Conservation (phyloP, 2,113 vertebrate genomes). For the Gymnobelideus leadbeateri region DNA sequence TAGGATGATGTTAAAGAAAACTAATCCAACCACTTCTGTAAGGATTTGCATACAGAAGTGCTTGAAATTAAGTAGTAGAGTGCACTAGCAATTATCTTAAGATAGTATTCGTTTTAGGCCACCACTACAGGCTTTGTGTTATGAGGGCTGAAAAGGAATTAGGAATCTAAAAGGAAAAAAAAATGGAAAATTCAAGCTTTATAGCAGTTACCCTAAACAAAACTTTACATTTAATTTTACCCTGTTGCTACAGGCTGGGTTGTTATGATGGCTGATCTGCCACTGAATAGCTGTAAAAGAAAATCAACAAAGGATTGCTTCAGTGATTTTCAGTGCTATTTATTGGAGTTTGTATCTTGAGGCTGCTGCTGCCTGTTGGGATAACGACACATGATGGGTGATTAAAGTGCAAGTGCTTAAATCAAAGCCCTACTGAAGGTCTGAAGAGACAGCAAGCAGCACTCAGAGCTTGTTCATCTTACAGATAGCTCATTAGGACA, state of each 20-base stretch:
- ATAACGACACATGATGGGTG: slow-evolving; percentile 82
- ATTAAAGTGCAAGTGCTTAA: slow-evolving; percentile 80
- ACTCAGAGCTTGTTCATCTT: slow-evolving; percentile 58
- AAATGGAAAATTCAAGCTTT: slow-evolving; percentile 74
- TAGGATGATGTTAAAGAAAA: neutral
- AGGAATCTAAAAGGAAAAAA: slow-evolving; percentile 36
- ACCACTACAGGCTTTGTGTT: slow-evolving; percentile 56
- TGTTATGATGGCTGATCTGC: slow-evolving; percentile 76
- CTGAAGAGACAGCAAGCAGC: slow-evolving; percentile 73
- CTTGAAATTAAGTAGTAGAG: slow-evolving; percentile 62
- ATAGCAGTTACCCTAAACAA: slow-evolving; percentile 75
- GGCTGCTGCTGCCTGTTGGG: slow-evolving; percentile 77
- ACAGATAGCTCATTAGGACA: slow-evolving; percentile 66
- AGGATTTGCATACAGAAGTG: slow-evolving; percentile 66
- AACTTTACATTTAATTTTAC: slow-evolving; percentile 80
- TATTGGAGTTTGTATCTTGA: slow-evolving; percentile 70
- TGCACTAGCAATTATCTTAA: slow-evolving; percentile 69
- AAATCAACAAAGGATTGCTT: slow-evolving; percentile 80
- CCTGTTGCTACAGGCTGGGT: slow-evolving; percentile 69
- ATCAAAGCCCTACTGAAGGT: slow-evolving; percentile 77
- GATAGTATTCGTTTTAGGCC: slow-evolving; percentile 39
- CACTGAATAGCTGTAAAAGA: slow-evolving; percentile 76
- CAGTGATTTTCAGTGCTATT: slow-evolving; percentile 66
- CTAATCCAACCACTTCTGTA: neutral
- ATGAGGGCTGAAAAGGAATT: slow-evolving; percentile 1